Evolutionary conservation across 2,888 invertebrate species (phyloP).

Genomic region (Allacma fusca): DNA sequence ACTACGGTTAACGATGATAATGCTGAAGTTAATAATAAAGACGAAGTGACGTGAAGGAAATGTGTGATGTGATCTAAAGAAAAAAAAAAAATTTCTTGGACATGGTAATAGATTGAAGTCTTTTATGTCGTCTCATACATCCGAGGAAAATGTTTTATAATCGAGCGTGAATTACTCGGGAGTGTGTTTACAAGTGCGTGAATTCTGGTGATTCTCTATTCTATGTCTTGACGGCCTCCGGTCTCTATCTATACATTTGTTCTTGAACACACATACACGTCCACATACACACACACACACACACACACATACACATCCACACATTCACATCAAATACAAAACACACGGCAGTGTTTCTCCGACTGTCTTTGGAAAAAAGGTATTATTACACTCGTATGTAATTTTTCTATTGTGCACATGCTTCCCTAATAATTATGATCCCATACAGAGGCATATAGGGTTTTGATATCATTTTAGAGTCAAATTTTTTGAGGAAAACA

Average conservation of each 20-base stretch:
- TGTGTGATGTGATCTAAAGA: conserved; percentile 27
- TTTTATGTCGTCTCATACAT: conserved; percentile 35
- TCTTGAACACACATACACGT: too few species aligned
- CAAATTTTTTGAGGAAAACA: not conserved
- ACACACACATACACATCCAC: too few species aligned
- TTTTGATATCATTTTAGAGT: not conserved
- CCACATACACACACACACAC: conserved; percentile 8
- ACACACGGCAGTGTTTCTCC: too few species aligned
- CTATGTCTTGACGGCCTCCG: not conserved
- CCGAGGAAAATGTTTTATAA: conserved; percentile 46
- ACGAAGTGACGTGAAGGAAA: conserved; percentile 31
- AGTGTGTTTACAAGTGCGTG: conserved; percentile 44
- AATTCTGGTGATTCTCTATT: conserved; percentile 32
- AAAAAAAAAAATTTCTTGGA: conserved; percentile 34
- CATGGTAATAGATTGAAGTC: conserved; percentile 40
- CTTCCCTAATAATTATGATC: too few species aligned
- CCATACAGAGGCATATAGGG: too few species aligned
- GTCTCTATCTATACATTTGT: conserved; percentile 24
- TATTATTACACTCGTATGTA: not conserved
- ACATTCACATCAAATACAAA: too few species aligned
- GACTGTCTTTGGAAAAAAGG: not conserved
- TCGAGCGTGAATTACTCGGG: conserved; percentile 43
- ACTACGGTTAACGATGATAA: conserved; percentile 38
- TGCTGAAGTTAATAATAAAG: conserved; percentile 24
- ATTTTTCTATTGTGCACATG: not conserved